Conservation (phyloP, 1,140 invertebrate genomes). For the Platorchestia sp. region DNA sequence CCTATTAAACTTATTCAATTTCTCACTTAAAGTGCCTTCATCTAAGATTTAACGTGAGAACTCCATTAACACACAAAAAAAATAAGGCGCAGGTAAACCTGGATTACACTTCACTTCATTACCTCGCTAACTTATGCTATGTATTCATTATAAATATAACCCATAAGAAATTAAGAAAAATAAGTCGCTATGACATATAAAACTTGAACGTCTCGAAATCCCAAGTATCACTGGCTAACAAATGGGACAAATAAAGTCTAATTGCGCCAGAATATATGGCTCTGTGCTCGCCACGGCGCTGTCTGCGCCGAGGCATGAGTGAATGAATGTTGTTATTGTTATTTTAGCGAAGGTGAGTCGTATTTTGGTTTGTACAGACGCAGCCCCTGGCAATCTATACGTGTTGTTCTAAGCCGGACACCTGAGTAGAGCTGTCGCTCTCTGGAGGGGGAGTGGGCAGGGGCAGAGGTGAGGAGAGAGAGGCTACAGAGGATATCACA, state of each 20-base stretch:
- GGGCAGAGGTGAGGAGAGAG: background rate
- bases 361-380: conserved; percentile 49
- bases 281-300: background rate
- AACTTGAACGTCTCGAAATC: too few relatives aligned
- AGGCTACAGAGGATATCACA: background rate
- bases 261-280: background rate
- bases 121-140: too few relatives aligned
- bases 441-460: background rate
- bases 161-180: too few relatives aligned
- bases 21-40: too few relatives aligned
- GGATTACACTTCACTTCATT: too few relatives aligned
- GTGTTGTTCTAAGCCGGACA: conserved; percentile 46
- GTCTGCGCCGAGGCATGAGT: background rate
- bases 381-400: conserved; percentile 5
- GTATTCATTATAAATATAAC: too few relatives aligned
- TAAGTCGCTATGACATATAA: too few relatives aligned
- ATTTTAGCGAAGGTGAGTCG: conserved; percentile 10
- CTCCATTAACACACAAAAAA: too few relatives aligned
- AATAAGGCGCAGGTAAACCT: too few relatives aligned
- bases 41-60: too few relatives aligned
- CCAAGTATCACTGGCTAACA: too few relatives aligned
- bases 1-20: too few relatives aligned
- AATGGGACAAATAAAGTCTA: background rate
- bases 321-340: conserved; percentile 43
- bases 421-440: conserved; percentile 50